Conservation (phyloP, 2,888 invertebrate genomes). For the Tenthredo livida region DNA sequence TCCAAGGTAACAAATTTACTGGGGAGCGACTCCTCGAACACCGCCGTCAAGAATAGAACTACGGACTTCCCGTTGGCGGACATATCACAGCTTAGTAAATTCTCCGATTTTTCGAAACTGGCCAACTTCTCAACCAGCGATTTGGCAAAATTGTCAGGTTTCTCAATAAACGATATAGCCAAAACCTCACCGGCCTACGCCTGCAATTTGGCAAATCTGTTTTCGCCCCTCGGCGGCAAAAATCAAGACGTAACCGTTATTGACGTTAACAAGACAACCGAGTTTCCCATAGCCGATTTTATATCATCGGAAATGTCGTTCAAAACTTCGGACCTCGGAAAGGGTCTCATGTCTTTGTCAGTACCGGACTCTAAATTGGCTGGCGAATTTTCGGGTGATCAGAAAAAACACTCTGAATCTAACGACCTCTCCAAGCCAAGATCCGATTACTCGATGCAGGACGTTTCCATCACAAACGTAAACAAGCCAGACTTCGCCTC, state of each 20-base stretch:
- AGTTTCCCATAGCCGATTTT: conserved; percentile 49
- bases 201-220: conserved; percentile 74
- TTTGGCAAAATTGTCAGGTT: conserved; percentile 73
- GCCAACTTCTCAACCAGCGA: conserved; percentile 74
- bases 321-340: conserved; percentile 24
- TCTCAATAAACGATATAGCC: conserved; percentile 74
- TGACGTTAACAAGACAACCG: conserved; percentile 41
- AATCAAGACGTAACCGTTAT: conserved; percentile 30
- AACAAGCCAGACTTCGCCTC: conserved; percentile 66
- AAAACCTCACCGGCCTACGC: conserved; percentile 73
- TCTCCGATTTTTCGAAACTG: conserved; percentile 73
- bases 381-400: conserved; percentile 54
- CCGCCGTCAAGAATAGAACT: conserved; percentile 65
- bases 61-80: conserved; percentile 74
- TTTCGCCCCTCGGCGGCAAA: conserved; percentile 61
- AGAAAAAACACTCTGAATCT: conserved; percentile 55
- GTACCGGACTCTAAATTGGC: background rate
- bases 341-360: background rate
- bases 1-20: conserved; percentile 48
- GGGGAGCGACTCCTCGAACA: conserved; percentile 69
- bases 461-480: conserved; percentile 69
- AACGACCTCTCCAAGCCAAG: conserved; percentile 58
- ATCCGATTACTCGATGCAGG: conserved; percentile 68
- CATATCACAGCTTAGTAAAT: conserved; percentile 72
- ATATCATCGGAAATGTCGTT: conserved; percentile 25